These are phyloP conservation scores for Lepeophtheirus nordmannii DNA, from an alignment of 2,888 invertebrate species.

Conservation along the genomic window DNA sequence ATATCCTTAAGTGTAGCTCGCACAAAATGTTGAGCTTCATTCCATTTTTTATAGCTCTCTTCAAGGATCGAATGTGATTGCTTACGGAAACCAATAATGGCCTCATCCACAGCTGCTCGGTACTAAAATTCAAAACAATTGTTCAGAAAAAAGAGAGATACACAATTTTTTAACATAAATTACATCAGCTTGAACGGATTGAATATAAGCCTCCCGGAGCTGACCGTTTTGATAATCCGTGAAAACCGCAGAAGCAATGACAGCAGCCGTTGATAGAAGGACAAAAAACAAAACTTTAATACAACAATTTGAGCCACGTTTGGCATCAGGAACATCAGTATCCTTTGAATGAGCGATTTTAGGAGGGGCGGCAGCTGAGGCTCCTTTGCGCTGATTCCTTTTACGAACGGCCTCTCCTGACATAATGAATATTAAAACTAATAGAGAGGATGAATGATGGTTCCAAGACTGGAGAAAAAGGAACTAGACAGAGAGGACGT, in stretches of 20 bases:
- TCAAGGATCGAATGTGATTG: neutral
- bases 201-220: conserved; percentile 4
- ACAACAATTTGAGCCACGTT: neutral
- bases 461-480: no score
- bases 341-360: neutral
- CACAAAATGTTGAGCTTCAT: neutral
- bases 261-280: neutral
- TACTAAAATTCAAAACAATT: conserved; percentile 3
- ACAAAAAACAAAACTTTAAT: neutral
- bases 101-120: neutral
- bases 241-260: neutral
- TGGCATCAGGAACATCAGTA: neutral
- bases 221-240: conserved; percentile 8
- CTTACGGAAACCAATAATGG: no score
- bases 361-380: neutral
- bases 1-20: neutral
- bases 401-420: neutral
- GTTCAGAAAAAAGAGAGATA: neutral
- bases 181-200: neutral
- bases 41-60: neutral
- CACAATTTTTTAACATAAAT: neutral
- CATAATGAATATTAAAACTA: neutral
- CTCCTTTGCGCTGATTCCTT: neutral
- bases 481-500: no score
- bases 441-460: no score